Conservation (phyloP, 2,113 vertebrate species). For the Zosterops hypoxanthus region DNA sequence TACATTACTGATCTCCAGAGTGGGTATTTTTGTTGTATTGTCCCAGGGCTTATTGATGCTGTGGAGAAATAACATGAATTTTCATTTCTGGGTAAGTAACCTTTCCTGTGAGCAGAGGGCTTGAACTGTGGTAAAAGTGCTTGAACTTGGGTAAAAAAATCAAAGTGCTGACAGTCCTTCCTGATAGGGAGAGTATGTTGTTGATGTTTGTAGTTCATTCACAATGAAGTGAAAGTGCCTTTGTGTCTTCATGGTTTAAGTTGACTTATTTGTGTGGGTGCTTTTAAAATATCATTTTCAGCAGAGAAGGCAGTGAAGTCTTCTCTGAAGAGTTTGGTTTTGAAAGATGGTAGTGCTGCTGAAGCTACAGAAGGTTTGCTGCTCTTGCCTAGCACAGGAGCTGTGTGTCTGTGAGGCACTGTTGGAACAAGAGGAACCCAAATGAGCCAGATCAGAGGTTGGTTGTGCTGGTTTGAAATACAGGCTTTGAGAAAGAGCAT, state of each 20-base stretch:
- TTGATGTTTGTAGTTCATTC: neutral
- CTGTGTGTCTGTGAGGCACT: neutral
- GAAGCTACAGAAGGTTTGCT: neutral
- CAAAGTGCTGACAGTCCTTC: neutral
- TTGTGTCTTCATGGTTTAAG: neutral
- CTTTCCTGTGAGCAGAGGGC: neutral
- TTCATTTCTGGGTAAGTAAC: neutral
- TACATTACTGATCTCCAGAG: neutral
- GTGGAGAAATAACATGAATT: neutral
- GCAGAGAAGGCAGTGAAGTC: neutral
- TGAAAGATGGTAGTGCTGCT: neutral
- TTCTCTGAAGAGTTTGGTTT: neutral
- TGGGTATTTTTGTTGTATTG: neutral
- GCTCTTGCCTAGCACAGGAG: neutral
- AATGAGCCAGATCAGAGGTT: neutral
- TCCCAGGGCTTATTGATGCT: neutral
- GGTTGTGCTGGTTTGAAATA: conserved; percentile 2
- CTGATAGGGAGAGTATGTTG: neutral
- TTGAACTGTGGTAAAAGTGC: neutral
- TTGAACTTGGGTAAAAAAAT: neutral
- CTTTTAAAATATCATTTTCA: neutral
- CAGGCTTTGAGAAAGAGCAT: neutral
- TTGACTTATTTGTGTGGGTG: neutral
- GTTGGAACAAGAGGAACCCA: neutral
- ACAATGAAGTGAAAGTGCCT: neutral